A percentile compares a stretch with the other conserved stretches of the same genome.
Conservation (phyloP, 2,888 invertebrate genomes). For the Patella caerulea region DNA sequence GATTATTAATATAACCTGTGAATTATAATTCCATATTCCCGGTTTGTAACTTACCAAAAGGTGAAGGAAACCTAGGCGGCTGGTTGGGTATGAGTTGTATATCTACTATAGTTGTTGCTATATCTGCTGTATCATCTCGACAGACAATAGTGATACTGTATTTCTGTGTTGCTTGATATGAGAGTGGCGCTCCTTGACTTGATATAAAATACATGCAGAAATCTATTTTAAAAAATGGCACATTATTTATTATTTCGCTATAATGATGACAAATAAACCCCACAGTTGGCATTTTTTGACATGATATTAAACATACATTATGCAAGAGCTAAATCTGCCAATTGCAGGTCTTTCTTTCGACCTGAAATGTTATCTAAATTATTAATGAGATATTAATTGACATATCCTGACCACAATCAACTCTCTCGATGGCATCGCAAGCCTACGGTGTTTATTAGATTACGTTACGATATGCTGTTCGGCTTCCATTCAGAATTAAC, state of each 20-base stretch:
- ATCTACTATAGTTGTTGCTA: background rate
- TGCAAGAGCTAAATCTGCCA: no score
- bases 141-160: background rate
- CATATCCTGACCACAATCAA: no score
- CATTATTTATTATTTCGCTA: background rate
- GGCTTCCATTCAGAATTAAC: no score
- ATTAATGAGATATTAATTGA: no score
- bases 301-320: no score
- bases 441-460: no score
- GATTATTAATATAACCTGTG: background rate
- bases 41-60: background rate
- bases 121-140: background rate
- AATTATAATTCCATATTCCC: background rate
- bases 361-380: no score
- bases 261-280: background rate
- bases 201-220: background rate
- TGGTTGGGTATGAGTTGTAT: background rate
- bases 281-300: background rate
- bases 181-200: background rate
- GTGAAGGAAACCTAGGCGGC: background rate
- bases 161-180: background rate
- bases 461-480: no score
- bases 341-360: no score
- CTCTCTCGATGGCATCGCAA: no score
- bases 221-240: background rate